phyloP scores from a whole-genome alignment of 1,140 invertebrate genomes.

The Rhagoletis zephyria region DNA sequence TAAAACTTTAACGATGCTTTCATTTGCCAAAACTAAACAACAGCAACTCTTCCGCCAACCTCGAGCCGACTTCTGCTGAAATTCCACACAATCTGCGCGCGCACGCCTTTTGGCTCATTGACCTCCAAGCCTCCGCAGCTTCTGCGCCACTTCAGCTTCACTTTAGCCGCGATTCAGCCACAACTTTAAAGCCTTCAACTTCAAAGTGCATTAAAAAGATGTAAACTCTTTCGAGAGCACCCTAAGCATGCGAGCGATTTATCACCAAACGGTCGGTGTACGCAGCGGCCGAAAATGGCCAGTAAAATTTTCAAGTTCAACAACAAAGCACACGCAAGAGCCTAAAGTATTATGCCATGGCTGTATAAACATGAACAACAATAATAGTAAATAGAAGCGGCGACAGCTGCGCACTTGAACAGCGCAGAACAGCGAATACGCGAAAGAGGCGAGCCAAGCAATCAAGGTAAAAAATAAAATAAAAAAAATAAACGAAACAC shows the following conservation, averaged over 20 bases:
- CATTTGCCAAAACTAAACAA: no score
- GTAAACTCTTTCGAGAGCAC: neutral
- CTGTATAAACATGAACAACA: conserved; percentile 20
- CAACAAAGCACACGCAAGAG: neutral
- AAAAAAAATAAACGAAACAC: neutral
- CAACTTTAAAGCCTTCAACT: neutral
- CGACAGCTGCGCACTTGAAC: conserved; percentile 18
- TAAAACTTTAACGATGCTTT: no score
- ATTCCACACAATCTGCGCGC: no score
- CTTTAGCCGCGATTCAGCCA: neutral
- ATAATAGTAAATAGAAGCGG: neutral
- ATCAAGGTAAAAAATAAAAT: neutral
- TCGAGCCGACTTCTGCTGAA: no score
- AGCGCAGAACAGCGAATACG: neutral
- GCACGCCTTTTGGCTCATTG: no score
- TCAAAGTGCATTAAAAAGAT: neutral
- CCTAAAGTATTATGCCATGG: conserved; percentile 16
- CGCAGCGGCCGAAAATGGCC: neutral
- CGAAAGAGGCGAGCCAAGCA: neutral
- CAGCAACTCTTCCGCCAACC: no score
- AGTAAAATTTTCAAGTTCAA: conserved; percentile 46
- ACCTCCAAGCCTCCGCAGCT: neutral
- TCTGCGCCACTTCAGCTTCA: neutral
- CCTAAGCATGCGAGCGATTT: neutral
- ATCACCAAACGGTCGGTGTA: neutral